Evolutionary conservation across 2,113 vertebrate species (phyloP).

Genomic region (Hydropotes inermis): DNA sequence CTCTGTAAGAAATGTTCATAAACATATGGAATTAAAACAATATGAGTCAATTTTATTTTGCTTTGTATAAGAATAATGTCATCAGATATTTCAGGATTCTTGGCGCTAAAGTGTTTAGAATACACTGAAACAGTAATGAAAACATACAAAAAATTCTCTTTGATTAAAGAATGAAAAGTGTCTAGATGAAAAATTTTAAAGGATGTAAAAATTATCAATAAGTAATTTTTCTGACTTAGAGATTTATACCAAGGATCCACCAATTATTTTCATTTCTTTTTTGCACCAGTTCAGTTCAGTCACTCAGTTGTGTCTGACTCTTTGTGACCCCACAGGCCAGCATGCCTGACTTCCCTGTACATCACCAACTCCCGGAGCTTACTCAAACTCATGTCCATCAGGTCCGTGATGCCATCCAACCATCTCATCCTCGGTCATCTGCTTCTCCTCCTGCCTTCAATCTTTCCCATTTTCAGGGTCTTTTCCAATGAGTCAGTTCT

Average conservation of each 20-base stretch:
- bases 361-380: too few relatives aligned
- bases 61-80: slow-evolving; percentile 68
- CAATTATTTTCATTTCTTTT: neutral
- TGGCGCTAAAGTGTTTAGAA: slow-evolving; percentile 68
- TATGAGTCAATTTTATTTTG: slow-evolving; percentile 73
- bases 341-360: too few relatives aligned
- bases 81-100: slow-evolving; percentile 44
- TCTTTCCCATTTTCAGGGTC: too few relatives aligned
- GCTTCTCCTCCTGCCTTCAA: too few relatives aligned
- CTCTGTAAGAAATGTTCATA: slow-evolving; percentile 21
- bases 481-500: too few relatives aligned
- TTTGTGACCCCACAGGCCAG: too few relatives aligned
- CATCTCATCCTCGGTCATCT: too few relatives aligned
- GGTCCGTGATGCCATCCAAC: too few relatives aligned
- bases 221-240: slow-evolving; percentile 40
- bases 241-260: neutral
- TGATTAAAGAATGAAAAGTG: slow-evolving; percentile 61
- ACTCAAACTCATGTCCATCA: too few relatives aligned
- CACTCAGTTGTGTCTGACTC: too few relatives aligned
- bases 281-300: neutral
- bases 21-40: slow-evolving; percentile 71
- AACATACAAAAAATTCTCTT: slow-evolving; percentile 62
- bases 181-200: slow-evolving; percentile 71
- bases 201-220: neutral
- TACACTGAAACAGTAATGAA: slow-evolving; percentile 70